phyloP scores from a whole-genome alignment of 2,888 invertebrate species.

The Zaprionus bogoriensis region DNA sequence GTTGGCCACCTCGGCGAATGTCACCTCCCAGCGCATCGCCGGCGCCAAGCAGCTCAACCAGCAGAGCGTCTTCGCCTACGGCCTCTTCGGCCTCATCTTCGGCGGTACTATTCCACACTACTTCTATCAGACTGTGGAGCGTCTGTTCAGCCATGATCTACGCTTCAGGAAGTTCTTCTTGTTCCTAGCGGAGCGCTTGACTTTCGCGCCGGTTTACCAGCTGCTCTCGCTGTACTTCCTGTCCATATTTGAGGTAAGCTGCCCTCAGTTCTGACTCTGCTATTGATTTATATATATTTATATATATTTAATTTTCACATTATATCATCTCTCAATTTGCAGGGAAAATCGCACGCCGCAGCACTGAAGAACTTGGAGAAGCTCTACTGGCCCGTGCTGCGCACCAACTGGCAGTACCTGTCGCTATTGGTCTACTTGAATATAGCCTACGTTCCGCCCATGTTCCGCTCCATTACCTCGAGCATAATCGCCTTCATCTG shows the following conservation, averaged over 20 bases:
- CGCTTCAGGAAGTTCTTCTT: conserved; percentile 85
- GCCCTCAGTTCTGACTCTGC: not conserved
- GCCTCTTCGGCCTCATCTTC: conserved; percentile 90
- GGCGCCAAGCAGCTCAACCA: conserved; percentile 86
- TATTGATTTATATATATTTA: too few species aligned
- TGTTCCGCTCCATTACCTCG: conserved; percentile 89
- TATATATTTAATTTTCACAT: not conserved
- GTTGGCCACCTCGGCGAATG: conserved; percentile 88
- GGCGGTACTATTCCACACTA: conserved; percentile 91
- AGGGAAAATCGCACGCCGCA: conserved; percentile 87
- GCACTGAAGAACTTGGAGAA: conserved; percentile 86
- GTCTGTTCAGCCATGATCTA: conserved; percentile 85
- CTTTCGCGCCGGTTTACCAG: conserved; percentile 89
- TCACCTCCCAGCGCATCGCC: conserved; percentile 88
- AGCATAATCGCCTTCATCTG: conserved; percentile 91
- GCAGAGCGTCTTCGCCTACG: conserved; percentile 89
- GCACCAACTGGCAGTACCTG: conserved; percentile 90
- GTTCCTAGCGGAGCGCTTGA: conserved; percentile 88
- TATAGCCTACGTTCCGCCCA: conserved; percentile 89
- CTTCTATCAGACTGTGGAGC: conserved; percentile 87
- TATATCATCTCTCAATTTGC: conserved; percentile 11
- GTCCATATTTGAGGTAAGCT: conserved; percentile 87
- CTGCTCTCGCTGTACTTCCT: conserved; percentile 89
- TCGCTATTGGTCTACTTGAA: conserved; percentile 90
- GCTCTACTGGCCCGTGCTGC: conserved; percentile 87